phyloP scores from a whole-genome alignment of 1,140 invertebrate species.

The Patella vulgata region DNA sequence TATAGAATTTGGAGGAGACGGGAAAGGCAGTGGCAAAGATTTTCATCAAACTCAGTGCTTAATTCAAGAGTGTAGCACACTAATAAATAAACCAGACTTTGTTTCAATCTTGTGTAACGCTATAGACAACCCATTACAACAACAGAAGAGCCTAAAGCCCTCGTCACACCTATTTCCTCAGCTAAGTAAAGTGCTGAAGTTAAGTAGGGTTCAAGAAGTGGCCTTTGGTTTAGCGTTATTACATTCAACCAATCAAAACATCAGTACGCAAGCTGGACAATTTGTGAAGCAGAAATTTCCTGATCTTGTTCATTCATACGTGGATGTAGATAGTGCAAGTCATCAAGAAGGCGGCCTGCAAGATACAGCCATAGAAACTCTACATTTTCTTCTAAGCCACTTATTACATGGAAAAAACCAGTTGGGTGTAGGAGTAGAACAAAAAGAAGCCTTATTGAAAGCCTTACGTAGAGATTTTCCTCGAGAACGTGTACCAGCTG shows the following conservation, averaged over 20 bases:
- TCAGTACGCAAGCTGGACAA: slow-evolving; percentile 76
- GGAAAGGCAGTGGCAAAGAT: slow-evolving; percentile 69
- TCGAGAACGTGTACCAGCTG: slow-evolving; percentile 84
- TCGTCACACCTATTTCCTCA: slow-evolving; percentile 81
- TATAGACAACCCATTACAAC: slow-evolving; percentile 76
- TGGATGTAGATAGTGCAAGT: slow-evolving; percentile 73
- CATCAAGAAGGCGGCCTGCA: slow-evolving; percentile 80
- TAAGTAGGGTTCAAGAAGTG: slow-evolving; percentile 88
- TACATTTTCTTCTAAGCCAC: slow-evolving; percentile 82
- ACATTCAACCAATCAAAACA: slow-evolving; percentile 81
- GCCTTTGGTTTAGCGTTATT: slow-evolving; percentile 85
- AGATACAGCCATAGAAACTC: slow-evolving; percentile 86
- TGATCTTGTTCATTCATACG: slow-evolving; percentile 75
- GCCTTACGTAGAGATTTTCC: slow-evolving; percentile 87
- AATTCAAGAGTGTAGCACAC: slow-evolving; percentile 76
- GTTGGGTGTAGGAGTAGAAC: slow-evolving; percentile 72
- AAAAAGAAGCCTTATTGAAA: slow-evolving; percentile 82
- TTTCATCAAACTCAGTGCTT: slow-evolving; percentile 77
- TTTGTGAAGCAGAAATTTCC: slow-evolving; percentile 85
- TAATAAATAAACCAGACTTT: slow-evolving; percentile 78
- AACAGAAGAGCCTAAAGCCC: slow-evolving; percentile 76
- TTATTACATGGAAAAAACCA: slow-evolving; percentile 70
- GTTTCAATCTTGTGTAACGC: slow-evolving; percentile 83
- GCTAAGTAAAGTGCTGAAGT: slow-evolving; percentile 83
- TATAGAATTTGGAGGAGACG: slow-evolving; percentile 72